A percentile compares a stretch with the other conserved stretches of the same genome.
These are phyloP conservation scores for Myotis myotis DNA, from an alignment of 2,797 vertebrate genomes.

Conservation along the genomic window DNA sequence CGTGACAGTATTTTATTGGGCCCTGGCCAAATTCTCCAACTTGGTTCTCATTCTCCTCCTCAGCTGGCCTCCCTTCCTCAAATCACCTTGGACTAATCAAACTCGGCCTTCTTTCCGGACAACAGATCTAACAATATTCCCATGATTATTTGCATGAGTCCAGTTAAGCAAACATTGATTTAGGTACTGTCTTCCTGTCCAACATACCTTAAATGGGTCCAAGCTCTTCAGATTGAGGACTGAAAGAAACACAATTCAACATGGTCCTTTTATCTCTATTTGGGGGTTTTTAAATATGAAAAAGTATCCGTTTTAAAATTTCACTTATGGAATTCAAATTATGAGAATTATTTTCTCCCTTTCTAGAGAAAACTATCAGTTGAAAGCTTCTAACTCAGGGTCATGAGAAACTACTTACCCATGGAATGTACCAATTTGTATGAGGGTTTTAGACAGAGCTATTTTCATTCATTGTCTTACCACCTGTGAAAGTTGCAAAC, in stretches of 20 bases:
- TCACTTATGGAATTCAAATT: slow-evolving; percentile 3
- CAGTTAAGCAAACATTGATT: not conserved
- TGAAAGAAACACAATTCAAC: slow-evolving; percentile 15
- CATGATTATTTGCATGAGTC: not conserved
- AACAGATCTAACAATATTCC: slow-evolving; percentile 30
- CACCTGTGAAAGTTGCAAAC: slow-evolving; percentile 8
- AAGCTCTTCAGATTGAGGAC: not conserved
- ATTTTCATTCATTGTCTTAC: not conserved
- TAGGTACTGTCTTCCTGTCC: not conserved
- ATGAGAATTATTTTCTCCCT: slow-evolving; percentile 18
- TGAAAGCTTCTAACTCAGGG: not conserved
- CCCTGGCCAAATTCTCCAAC: not conserved
- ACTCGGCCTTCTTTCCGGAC: not conserved
- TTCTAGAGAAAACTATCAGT: slow-evolving; percentile 22
- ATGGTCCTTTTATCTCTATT: not conserved
- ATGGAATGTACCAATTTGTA: not conserved
- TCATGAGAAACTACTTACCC: not conserved
- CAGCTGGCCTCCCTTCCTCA: not conserved
- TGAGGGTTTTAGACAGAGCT: not conserved
- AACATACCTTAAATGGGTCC: not conserved
- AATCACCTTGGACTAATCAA: not conserved
- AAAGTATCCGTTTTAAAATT: not conserved
- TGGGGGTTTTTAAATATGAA: slow-evolving; percentile 35
- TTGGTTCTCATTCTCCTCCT: not conserved
- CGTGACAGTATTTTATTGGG: not conserved